These are phyloP conservation scores for Casuarius casuarius DNA, from an alignment of 2,113 vertebrate genomes.

Conservation along the genomic window DNA sequence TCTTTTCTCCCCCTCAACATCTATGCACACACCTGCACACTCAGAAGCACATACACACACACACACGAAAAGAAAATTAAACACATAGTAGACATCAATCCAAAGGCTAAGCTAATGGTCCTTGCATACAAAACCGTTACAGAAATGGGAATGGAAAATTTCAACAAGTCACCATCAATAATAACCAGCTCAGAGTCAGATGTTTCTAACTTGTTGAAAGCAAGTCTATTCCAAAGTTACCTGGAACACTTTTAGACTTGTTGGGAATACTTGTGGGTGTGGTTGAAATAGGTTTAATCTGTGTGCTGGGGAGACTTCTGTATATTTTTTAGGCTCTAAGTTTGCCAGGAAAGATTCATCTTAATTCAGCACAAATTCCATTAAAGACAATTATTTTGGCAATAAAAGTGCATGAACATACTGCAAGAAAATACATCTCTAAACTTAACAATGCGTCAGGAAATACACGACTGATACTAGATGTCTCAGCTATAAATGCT, in stretches of 20 bases:
- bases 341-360: background rate
- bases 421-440: background rate
- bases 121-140: background rate
- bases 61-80: background rate
- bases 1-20: accelerated
- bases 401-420: background rate
- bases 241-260: slow-evolving; percentile 52
- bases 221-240: slow-evolving; percentile 54
- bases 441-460: background rate
- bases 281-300: background rate
- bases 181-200: background rate
- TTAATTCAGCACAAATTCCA: background rate
- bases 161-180: background rate
- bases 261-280: slow-evolving; percentile 46
- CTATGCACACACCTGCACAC: too few relatives aligned
- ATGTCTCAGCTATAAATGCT: background rate
- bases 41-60: too few relatives aligned
- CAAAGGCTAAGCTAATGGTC: background rate
- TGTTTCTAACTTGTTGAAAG: slow-evolving; percentile 14
- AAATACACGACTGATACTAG: background rate
- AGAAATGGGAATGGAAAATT: slow-evolving; percentile 24
- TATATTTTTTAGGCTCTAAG: background rate
- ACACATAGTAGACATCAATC: background rate
- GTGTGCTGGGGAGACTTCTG: background rate
- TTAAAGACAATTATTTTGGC: background rate